Base-by-base conservation (phyloP, 2,888 invertebrate species). In the Hartigia nigra region DNA sequence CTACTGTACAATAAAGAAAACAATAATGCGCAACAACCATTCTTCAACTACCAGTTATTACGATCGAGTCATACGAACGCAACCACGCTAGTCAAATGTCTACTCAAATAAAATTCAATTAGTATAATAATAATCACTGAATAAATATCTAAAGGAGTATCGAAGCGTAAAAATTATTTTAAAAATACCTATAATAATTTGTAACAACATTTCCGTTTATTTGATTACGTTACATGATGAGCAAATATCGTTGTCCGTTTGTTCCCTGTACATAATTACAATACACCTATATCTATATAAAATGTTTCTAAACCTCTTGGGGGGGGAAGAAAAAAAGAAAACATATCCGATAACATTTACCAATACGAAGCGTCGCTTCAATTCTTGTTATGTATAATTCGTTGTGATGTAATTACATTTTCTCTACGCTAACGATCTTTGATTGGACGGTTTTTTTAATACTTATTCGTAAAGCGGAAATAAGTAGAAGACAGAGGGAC, bases 221-320 rank as follows among this genome's bases (percentile, higher is more conserved):
- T 89, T 82, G 82, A 86, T 86, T 88, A 88, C 84, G 85, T 88
- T 88, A 89, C 85, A 86, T 88, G 87, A 86, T 88, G 87, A 87
- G 87, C 87, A 88, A 87, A 84, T 86, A 84, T 83, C 84, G 80
- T 81, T 81, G 83, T 55, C 55, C 81, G 75, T 81, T 82, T 82
- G 76, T 86, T 86, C 84, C 84, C 86, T 88, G 86, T 87, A 88
- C 88, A 88, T 88, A 86, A 87, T 88, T 88, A 88, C 88, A 88
- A 85, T 76, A 83, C 84, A 82, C 78, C 82, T 79, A 55, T 55
- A 35, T 9, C 23, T 55, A 55, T 55, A 55, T 55, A 23, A 23
- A 55, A 23, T 39, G 81, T 83, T 84, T 87, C 87, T 83, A 84
- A 87, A 86, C 86, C 86, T 84, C 77, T 81, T 82, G 77, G 81